A percentile compares a stretch with the other conserved stretches of the same genome.
These are phyloP conservation scores for Lymantria monacha DNA, from an alignment of 2,888 invertebrate genomes.

Conservation along the genomic window DNA sequence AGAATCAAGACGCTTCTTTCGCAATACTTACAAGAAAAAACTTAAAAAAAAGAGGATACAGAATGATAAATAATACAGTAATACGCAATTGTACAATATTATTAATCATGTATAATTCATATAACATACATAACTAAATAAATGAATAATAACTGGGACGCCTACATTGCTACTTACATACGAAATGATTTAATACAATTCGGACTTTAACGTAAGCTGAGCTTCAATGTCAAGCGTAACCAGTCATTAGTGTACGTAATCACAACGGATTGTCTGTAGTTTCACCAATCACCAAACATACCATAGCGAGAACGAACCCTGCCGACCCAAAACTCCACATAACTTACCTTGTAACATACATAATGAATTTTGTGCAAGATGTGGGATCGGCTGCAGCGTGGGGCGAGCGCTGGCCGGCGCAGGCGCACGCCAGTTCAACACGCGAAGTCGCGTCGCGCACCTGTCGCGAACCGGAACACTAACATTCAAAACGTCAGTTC, in stretches of 20 bases:
- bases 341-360: constrained; percentile 65
- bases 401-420: constrained; percentile 39
- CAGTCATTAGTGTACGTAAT: constrained; percentile 18
- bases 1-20: no score
- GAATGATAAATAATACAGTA: neutral
- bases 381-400: constrained; percentile 40
- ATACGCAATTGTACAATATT: neutral
- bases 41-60: no score
- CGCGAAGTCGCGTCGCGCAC: constrained; percentile 71
- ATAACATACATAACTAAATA: neutral
- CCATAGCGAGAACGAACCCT: constrained; percentile 40
- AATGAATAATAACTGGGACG: neutral
- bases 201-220: neutral
- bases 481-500: constrained; percentile 38
- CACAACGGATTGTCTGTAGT: constrained; percentile 21
- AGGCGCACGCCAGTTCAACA: constrained; percentile 61
- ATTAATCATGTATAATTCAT: neutral
- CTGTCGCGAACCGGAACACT: constrained; percentile 50
- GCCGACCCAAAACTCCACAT: constrained; percentile 64
- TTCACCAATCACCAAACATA: constrained; percentile 32
- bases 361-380: constrained; percentile 57
- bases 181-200: neutral
- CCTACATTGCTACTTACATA: neutral
- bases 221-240: constrained; percentile 21
- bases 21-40: no score